Evolutionary conservation across 2,113 vertebrate species (phyloP).

Genomic region (Galbula dea): DNA sequence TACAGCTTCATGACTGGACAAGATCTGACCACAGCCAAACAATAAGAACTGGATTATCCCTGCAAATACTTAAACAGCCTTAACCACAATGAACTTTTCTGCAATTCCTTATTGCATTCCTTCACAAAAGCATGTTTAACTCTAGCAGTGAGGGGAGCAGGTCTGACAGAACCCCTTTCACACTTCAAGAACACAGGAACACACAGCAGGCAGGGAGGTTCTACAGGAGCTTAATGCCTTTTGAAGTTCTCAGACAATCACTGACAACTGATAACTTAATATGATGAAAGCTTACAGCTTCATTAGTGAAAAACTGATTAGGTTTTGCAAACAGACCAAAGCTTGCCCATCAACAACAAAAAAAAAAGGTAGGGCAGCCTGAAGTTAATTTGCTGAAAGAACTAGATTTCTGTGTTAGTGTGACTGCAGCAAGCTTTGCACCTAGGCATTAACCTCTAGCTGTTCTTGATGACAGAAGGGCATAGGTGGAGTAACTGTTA

Average conservation of each 20-base stretch:
- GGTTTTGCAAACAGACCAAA: background rate
- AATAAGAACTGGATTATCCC: background rate
- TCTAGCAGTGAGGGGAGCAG: background rate
- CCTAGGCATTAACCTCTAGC: background rate
- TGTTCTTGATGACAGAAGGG: background rate
- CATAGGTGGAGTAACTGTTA: background rate
- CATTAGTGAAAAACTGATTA: background rate
- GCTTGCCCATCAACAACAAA: background rate
- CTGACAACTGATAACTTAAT: background rate
- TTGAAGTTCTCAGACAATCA: background rate
- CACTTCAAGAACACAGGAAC: background rate
- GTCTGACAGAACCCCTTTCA: background rate
- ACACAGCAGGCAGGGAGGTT: accelerated
- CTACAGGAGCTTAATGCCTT: background rate
- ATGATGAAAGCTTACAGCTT: background rate
- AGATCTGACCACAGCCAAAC: background rate
- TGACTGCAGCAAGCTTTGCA: background rate
- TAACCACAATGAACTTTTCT: background rate
- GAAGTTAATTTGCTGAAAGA: background rate
- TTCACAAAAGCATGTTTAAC: background rate
- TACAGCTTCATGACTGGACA: background rate
- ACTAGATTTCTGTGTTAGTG: background rate
- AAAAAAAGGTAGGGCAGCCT: background rate
- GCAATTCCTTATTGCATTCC: background rate
- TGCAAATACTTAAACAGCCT: background rate